Base-by-base conservation (phyloP, 2,888 invertebrate genomes). In the Eupithecia tripunctaria region DNA sequence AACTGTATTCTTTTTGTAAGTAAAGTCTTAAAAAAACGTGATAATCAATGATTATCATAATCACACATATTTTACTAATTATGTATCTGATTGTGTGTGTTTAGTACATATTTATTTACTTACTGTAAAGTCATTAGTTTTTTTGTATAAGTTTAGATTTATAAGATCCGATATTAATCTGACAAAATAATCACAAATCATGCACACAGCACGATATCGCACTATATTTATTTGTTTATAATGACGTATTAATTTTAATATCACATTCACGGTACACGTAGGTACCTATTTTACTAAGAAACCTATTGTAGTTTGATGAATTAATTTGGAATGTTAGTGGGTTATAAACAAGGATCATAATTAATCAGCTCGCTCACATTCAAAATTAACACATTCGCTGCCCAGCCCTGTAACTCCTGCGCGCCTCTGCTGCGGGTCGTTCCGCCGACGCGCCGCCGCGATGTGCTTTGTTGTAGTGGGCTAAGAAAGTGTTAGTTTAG, bases 141-240 rank as follows among this genome's bases (percentile, higher is more conserved):
- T 29, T 60, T 63, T 63, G 7, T 32, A 63, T 32, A 36, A 63
- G 36, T 63, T 62, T n/a, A 32, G n/a, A 29, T 8, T 62, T 36
- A 1, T 32, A 63, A 3, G 32, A n/a, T 32, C 25, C 3, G 36
- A 36, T 63, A n/a, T 36, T 36, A 63, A 32, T n/a, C 36, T n/a
- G 12, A 25, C 56, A 56, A 56, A 51, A 63, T 32, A 63, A 63
- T 63, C 62, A 63, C 62, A 32, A 63, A n/a, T 29, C 12, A 21
- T 62, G 21, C 32, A 36, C 62, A 63, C 32, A 36, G 62, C 62
- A 62, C 32, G 32, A 14, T n/a, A 2, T n/a, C 10, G 62, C 62
- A 62, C 62, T 15, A 56, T 25, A 25, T 56, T 56, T 25, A 25
- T 4, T 56, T 63, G 12, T 63, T 21, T 36, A 62, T n/a, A 14